phyloP scores from a whole-genome alignment of 2,888 invertebrate species.

The Platycnemis pennipes region DNA sequence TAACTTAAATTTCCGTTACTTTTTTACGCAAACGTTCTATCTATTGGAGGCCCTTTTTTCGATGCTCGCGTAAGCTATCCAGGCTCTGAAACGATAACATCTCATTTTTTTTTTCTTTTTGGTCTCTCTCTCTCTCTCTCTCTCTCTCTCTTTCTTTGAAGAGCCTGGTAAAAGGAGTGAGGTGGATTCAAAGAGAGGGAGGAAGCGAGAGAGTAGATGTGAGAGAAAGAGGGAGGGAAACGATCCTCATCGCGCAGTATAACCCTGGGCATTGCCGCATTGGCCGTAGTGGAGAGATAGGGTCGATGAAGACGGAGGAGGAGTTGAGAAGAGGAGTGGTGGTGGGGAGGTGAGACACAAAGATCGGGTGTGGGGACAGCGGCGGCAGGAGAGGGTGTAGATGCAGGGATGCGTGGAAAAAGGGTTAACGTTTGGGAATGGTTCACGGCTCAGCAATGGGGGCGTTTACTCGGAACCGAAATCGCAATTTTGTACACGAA shows the following conservation, averaged over 20 bases:
- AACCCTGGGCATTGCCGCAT: conserved; percentile 67
- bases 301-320: conserved; percentile 55
- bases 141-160: too few species aligned
- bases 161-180: neutral
- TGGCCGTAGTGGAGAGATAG: conserved; percentile 56
- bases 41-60: neutral
- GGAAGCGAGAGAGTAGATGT: neutral
- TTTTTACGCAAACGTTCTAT: too few species aligned
- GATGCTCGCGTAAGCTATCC: neutral
- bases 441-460: neutral
- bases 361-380: neutral
- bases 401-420: neutral
- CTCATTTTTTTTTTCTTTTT: neutral
- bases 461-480: too few species aligned
- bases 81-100: neutral
- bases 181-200: neutral
- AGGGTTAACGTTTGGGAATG: neutral
- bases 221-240: conserved; percentile 50
- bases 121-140: neutral
- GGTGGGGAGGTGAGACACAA: neutral
- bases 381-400: neutral
- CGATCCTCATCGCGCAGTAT: conserved; percentile 57
- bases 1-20: too few species aligned
- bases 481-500: too few species aligned
- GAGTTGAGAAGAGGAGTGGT: neutral